A percentile compares a stretch with the other conserved stretches of the same genome.
phyloP scores from a whole-genome alignment of 1,140 invertebrate genomes.

The Aplysia californica region DNA sequence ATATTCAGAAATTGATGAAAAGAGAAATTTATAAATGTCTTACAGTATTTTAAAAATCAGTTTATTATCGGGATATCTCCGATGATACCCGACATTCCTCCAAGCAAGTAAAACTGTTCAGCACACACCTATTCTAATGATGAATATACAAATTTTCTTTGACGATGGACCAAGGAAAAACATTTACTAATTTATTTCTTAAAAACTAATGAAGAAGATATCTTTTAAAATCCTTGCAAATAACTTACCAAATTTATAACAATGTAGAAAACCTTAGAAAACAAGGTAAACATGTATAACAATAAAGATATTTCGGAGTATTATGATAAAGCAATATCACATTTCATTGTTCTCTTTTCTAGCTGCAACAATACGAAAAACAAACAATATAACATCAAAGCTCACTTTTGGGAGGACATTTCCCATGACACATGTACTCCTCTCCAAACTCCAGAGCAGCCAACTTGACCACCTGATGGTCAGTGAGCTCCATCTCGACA shows the following conservation, averaged over 20 bases:
- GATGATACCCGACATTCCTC: too few relatives aligned
- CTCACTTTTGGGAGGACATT: not conserved
- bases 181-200: not conserved
- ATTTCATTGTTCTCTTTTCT: not conserved
- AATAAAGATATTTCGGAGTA: not conserved
- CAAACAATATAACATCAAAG: too few relatives aligned
- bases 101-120: too few relatives aligned
- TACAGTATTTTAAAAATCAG: too few relatives aligned
- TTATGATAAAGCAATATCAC: not conserved
- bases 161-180: not conserved
- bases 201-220: not conserved
- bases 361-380: not conserved
- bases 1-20: too few relatives aligned
- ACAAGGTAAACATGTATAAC: not conserved
- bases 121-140: not conserved
- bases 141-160: not conserved
- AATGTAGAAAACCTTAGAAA: not conserved
- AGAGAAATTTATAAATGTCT: too few relatives aligned
- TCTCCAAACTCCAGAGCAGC: conserved; percentile 54
- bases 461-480: conserved; percentile 33
- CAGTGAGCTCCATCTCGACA: conserved; percentile 24
- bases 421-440: conserved; percentile 42
- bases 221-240: not conserved
- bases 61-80: too few relatives aligned
- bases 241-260: not conserved